Base-by-base conservation (phyloP, 2,113 vertebrate species). In the Burhinus bistriatus region DNA sequence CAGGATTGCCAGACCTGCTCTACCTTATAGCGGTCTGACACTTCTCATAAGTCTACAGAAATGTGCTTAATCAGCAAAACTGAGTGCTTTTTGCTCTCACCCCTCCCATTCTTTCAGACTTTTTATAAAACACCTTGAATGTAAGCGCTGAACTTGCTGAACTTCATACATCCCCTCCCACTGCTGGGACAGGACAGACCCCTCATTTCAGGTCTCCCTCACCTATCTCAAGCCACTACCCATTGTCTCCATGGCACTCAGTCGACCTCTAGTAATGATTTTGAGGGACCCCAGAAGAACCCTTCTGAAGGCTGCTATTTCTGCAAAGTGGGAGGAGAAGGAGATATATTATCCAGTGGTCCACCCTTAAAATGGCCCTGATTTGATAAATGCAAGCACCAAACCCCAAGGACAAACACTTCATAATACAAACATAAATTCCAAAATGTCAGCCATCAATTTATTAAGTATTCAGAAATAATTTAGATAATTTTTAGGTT, bases 311-410 rank as follows among this genome's bases (percentile, higher is more conserved):
- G 14, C 20, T 66, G 23, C 5, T n/a, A 8, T 22, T 19, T 16
- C 30, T 54, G 19, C 12, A 11, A 70, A 40, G 16, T 0, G 0
- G 5, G 4, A 9, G 12, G 6, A 19, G n/a, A 55, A 66, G 10
- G 16, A 64, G 6, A 8, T n/a, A 2, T 2, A 4, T 23, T 70
- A 40, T 12, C 14, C 20, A 61, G 29, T 14, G 3, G 7, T 20
- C 19, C 15, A 7, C 23, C 22, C 52, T 77, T 42, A 36, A 76
- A 66, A 52, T 8, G 12, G 6, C 12, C 12, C 26, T 47, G 8
- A 34, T 65, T 59, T 40, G 44, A 69, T 22, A 71, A 11, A 34
- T 3, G 9, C 6, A 25, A 84, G 30, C 14, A 51, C 12, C 12
- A 77, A 51, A 42, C 2, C 25, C 8, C 12, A 51, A 51, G 8